These are phyloP conservation scores for Zaprionus nigranus DNA, from an alignment of 1,140 invertebrate species.

Conservation along the genomic window DNA sequence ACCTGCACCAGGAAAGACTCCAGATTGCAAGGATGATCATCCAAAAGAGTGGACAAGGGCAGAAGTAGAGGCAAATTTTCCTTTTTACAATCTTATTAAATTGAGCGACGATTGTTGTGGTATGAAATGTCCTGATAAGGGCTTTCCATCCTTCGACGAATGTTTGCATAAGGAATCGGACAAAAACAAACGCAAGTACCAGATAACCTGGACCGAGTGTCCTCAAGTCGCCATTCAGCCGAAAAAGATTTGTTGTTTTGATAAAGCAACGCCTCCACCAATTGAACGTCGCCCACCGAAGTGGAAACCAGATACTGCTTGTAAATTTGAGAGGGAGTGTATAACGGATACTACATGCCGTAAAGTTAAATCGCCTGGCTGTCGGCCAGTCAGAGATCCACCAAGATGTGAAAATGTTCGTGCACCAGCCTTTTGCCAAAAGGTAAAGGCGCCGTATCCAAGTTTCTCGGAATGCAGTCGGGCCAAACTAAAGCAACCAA, in stretches of 20 bases:
- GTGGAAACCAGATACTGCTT: constrained; percentile 11
- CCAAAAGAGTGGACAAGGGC: constrained; percentile 7
- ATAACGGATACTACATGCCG: background rate
- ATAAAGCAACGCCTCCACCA: constrained; percentile 4
- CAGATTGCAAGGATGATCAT: constrained; percentile 2
- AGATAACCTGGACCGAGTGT: constrained; percentile 68
- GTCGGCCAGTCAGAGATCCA: constrained; percentile 1
- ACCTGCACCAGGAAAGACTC: background rate
- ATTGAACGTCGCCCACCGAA: constrained; percentile 36
- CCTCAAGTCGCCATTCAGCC: constrained; percentile 56
- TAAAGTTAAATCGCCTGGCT: constrained; percentile 11
- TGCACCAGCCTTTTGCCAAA: constrained; percentile 2
- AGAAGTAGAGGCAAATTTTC: constrained; percentile 20
- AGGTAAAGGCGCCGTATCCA: constrained; percentile 46
- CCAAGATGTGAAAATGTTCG: constrained; percentile 7
- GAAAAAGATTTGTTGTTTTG: constrained; percentile 62
- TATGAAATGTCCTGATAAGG: constrained; percentile 4
- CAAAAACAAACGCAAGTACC: constrained; percentile 59
- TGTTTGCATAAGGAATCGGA: constrained; percentile 47
- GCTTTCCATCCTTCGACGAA: constrained; percentile 25
- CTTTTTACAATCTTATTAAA: constrained; percentile 41
- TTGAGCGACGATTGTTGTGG: constrained; percentile 35
- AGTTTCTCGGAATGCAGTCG: constrained; percentile 43
- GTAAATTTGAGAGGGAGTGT: background rate
- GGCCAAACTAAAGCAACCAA: background rate